Conservation (phyloP, 2,888 invertebrate species). For the Lomographa bimaculata region DNA sequence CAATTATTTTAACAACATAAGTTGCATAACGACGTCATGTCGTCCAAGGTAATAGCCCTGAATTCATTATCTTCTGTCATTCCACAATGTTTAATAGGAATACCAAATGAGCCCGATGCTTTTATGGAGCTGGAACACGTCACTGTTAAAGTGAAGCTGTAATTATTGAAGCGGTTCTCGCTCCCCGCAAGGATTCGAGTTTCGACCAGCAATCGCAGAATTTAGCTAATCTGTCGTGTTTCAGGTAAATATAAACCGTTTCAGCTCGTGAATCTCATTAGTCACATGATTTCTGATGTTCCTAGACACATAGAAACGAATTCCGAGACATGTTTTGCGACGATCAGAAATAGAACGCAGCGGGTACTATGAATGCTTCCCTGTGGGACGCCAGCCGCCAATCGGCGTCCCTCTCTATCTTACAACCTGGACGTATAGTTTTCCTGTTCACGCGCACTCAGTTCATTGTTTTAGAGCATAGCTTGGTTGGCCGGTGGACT, state of each 20-base stretch:
- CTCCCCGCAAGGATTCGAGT: constrained; percentile 33
- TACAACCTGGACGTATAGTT: constrained; percentile 59
- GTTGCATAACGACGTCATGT: constrained; percentile 59
- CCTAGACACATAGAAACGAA: constrained; percentile 80
- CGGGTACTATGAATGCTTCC: constrained; percentile 76
- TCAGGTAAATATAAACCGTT: constrained; percentile 44
- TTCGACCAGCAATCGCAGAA: background rate
- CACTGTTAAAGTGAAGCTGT: constrained; percentile 43
- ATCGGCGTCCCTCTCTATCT: constrained; percentile 65
- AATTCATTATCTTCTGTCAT: constrained; percentile 55
- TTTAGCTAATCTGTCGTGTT: constrained; percentile 5
- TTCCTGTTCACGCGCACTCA: constrained; percentile 69
- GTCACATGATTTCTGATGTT: constrained; percentile 80
- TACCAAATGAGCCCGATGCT: constrained; percentile 41
- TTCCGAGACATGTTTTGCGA: constrained; percentile 83
- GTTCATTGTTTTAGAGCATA: constrained; percentile 78
- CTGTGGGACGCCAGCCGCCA: constrained; percentile 67
- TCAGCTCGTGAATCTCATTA: constrained; percentile 62
- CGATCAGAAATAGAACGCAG: constrained; percentile 80
- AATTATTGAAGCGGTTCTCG: constrained; percentile 36
- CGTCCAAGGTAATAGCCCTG: constrained; percentile 56
- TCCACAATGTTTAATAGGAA: constrained; percentile 53
- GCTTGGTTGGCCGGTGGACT: constrained; percentile 74
- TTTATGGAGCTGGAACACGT: constrained; percentile 47
- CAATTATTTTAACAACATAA: constrained; percentile 53